Evolutionary conservation across 2,113 vertebrate genomes (phyloP), one percentile per base, ranked within the genome.

Genomic region (Myocastor coypus): DNA sequence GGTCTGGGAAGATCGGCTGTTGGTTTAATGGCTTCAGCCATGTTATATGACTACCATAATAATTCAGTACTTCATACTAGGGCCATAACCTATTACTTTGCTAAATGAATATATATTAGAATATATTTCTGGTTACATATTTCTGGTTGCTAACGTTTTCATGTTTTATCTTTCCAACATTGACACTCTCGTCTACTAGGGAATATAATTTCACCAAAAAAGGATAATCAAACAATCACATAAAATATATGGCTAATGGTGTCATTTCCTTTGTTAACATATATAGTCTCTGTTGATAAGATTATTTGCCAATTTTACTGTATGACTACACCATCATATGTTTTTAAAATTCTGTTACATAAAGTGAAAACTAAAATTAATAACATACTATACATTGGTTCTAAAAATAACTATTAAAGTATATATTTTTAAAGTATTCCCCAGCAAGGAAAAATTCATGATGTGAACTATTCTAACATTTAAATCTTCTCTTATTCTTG

Each of bases 361-460:
- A 52, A 92, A 57, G 26, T 52, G 69, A 92, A 93, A 75, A 42
- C 73, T 83, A 68, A 94, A 94, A 87, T 75, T 59, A 75, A 66
- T 69, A 34, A 2, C 69, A 37, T 89, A n/a, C 0, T 17, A 46
- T 52, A 7, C 4, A 4, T 64, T 34, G 12, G 14, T 1, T 91
- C 94, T 97, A 93, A 97, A 97, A 91, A 7, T 46, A 61, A 28
- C 61, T 83, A 69, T 92, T 94, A 83, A 89, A 92, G 66, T 88
- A 26, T 50, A 85, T 92, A 87, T 95, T 89, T 64, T 89, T 93
- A 75, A 92, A 93, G 16, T 13, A 64, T 80, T 71, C 28, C 14
- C 78, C 11, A 63, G n/a, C 46, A 90, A 81, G 81, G 34, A 86
- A 87, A 89, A 89, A 30, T 94, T 84, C 30, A 40, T 91, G 68